These are phyloP conservation scores for Sebastes aleutianus DNA, from an alignment of 2,797 vertebrate genomes.

Conservation along the genomic window DNA sequence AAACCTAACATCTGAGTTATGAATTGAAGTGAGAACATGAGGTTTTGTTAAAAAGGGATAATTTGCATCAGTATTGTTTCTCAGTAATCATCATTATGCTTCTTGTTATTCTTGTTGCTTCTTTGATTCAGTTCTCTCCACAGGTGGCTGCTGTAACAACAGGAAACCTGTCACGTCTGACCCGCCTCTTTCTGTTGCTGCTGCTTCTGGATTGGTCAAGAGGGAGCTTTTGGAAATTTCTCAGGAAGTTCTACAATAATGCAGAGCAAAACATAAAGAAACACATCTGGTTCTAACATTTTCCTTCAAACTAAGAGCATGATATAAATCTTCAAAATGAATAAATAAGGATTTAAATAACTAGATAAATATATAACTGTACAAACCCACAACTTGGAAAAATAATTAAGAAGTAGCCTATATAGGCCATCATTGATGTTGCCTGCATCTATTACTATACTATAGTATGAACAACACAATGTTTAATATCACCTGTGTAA, in stretches of 20 bases:
- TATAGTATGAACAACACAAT: neutral
- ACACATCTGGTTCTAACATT: constrained; percentile 3
- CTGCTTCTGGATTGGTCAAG: constrained; percentile 33
- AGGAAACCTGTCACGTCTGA: neutral
- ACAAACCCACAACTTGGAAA: neutral
- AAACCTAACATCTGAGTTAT: neutral
- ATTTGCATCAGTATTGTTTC: neutral
- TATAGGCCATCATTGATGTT: neutral
- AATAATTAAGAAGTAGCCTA: neutral
- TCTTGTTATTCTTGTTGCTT: no score
- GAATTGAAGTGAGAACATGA: neutral
- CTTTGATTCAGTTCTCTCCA: neutral
- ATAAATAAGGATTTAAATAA: neutral
- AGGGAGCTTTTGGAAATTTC: constrained; percentile 26
- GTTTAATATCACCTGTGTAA: neutral
- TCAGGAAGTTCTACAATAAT: constrained; percentile 34
- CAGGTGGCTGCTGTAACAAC: neutral
- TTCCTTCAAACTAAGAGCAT: constrained; percentile 45
- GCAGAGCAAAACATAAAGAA: neutral
- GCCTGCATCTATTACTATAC: no score
- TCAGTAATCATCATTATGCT: neutral
- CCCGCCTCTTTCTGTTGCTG: constrained; percentile 25
- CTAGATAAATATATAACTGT: neutral
- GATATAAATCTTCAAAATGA: neutral
- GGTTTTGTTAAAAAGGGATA: neutral